Base-by-base conservation (phyloP, 2,888 invertebrate genomes). In the Philopedon plagiatum region DNA sequence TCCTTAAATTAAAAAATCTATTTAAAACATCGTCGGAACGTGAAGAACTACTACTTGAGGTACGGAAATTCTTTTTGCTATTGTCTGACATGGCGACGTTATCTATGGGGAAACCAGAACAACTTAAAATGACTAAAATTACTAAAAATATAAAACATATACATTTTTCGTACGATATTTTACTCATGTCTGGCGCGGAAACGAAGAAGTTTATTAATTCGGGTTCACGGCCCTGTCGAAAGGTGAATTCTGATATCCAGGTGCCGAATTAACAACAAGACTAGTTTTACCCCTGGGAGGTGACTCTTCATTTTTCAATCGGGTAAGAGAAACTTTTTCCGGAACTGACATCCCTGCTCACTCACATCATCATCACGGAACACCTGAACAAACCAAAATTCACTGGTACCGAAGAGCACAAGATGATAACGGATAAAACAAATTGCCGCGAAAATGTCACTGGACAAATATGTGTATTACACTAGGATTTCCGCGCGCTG, bases 31-130 rank as follows among this genome's bases (percentile, higher is more conserved):
- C 51, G 18, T 54, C 51, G 73, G 73, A 76, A 75, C 57, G 57
- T 67, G 80, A 41, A 62, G 21, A 46, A 51, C 34, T 37, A 51
- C 34, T 37, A 19, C 23, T 37, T 23, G 65, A 41, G 29, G 58
- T 37, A 46, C 37, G 60, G 11, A 57, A 68, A 57, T 58, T 21
- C 32, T 37, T 57, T 37, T 64, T 67, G n/a, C 37, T 67, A 46
- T 21, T 58, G 57, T 44, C 82, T 76, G 81, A 80, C 84, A 83
- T 83, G 73, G 81, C 80, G 74, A 82, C 76, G 75, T 81, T 84
- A 85, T 86, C 85, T 82, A 84, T 85, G 85, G 83, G 85, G 85
- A 85, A 85, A 82, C 84, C 85, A 76, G 85, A 84, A 83, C 85
- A 86, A 84, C 84, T 84, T 78, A 85, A 82, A 81, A 85, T 80